Evolutionary conservation across 2,797 vertebrate genomes (phyloP).

Genomic region (Carcharodon carcharias): DNA sequence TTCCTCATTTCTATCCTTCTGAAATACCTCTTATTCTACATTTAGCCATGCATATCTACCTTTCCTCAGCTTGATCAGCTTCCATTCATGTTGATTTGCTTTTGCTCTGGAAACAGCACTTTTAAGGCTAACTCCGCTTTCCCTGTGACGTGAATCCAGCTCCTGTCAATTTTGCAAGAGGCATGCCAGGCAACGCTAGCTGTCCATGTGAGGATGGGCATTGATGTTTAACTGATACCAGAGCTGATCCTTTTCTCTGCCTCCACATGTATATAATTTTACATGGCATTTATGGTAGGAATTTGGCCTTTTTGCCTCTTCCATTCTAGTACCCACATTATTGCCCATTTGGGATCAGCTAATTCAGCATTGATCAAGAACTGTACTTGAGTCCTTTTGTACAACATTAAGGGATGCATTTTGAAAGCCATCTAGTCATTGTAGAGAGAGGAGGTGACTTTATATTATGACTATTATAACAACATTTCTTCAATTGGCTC

Average conservation of each 20-base stretch:
- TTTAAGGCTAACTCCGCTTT: background rate
- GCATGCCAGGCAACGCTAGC: background rate
- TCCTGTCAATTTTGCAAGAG: background rate
- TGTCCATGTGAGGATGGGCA: background rate
- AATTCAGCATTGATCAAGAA: background rate
- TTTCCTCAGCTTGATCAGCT: background rate
- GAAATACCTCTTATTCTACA: background rate
- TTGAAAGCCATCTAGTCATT: too few species aligned
- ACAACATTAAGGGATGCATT: background rate
- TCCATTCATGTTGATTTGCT: background rate
- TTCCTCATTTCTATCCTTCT: background rate
- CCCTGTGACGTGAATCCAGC: background rate
- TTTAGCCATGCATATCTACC: background rate
- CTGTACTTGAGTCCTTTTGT: background rate
- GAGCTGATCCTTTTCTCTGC: background rate
- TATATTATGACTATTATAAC: too few species aligned
- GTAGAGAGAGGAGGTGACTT: background rate
- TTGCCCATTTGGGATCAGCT: background rate
- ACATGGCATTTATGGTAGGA: background rate
- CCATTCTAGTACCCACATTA: background rate
- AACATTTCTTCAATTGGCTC: background rate
- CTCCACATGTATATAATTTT: background rate
- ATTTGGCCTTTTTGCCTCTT: background rate
- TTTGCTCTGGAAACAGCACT: background rate
- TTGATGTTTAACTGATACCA: background rate